phyloP scores from a whole-genome alignment of 2,113 vertebrate species.

The Herpailurus yagouaroundi region DNA sequence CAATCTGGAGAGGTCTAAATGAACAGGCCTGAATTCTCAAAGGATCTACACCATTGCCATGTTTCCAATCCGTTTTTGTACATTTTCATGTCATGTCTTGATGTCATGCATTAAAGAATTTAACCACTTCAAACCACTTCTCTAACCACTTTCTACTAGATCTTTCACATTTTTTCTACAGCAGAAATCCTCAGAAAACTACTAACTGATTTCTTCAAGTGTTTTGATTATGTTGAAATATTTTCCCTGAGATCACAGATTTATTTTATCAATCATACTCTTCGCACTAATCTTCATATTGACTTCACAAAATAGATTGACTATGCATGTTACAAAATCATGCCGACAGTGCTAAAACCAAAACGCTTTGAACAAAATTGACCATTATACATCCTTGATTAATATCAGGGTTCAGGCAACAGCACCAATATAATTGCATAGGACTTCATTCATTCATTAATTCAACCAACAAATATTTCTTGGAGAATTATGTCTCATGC shows the following conservation, averaged over 20 bases:
- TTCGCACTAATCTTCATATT: not conserved
- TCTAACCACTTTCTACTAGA: not conserved
- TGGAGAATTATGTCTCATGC: not conserved
- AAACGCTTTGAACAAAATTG: not conserved
- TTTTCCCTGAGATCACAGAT: not conserved
- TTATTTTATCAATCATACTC: not conserved
- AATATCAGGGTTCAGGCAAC: not conserved
- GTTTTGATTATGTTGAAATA: not conserved
- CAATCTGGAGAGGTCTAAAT: not conserved
- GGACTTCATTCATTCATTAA: not conserved
- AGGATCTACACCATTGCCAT: not conserved
- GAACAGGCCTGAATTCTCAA: conserved; percentile 39
- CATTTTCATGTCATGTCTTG: conserved; percentile 33
- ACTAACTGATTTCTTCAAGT: not conserved
- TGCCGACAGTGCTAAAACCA: not conserved
- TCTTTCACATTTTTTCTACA: not conserved
- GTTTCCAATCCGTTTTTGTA: not conserved
- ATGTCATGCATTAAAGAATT: not conserved
- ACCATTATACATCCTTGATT: not conserved
- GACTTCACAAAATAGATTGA: not conserved
- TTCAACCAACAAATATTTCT: conserved; percentile 1
- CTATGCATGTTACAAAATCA: not conserved
- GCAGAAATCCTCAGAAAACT: not conserved
- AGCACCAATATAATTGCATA: not conserved
- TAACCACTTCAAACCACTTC: not conserved